A percentile compares a stretch with the other conserved stretches of the same genome.
Conservation (phyloP, 2,888 invertebrate genomes). For the Sisyra nigra region DNA sequence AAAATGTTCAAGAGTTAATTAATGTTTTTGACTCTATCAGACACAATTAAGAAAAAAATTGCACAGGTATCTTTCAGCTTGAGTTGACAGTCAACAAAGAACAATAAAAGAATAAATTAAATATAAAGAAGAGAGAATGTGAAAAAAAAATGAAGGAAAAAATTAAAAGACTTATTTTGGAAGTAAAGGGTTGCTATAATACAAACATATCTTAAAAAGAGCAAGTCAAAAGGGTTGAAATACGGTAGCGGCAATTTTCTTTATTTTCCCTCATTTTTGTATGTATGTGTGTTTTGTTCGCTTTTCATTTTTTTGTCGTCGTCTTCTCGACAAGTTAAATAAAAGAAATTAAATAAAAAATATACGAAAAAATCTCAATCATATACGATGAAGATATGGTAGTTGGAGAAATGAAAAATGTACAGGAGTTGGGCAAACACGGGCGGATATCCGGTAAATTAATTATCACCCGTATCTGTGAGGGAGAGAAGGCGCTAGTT, state of each 20-base stretch:
- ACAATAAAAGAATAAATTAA: slow-evolving; percentile 10
- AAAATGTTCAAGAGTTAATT: slow-evolving; percentile 6
- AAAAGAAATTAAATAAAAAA: no score
- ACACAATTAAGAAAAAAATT: slow-evolving; percentile 10
- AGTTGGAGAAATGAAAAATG: no score
- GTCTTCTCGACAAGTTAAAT: no score
- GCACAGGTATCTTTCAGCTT: slow-evolving; percentile 7
- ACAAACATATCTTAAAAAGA: no score
- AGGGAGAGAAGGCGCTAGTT: neutral
- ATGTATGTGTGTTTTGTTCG: no score
- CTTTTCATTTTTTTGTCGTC: no score
- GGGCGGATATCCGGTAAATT: slow-evolving; percentile 1
- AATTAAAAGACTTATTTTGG: neutral
- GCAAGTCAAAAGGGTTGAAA: no score
- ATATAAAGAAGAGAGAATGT: slow-evolving; percentile 6
- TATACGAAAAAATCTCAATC: slow-evolving; percentile 7
- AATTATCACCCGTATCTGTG: neutral
- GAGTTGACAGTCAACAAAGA: slow-evolving; percentile 9
- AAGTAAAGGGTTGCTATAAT: no score
- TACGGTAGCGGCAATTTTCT: no score
- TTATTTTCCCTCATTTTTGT: no score
- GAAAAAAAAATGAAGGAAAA: slow-evolving; percentile 6
- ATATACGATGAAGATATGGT: slow-evolving; percentile 3
- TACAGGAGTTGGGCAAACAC: no score
- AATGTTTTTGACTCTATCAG: slow-evolving; percentile 10